Evolutionary conservation across 2,797 vertebrate genomes (phyloP).

Genomic region (Acanthurus leucopareius): DNA sequence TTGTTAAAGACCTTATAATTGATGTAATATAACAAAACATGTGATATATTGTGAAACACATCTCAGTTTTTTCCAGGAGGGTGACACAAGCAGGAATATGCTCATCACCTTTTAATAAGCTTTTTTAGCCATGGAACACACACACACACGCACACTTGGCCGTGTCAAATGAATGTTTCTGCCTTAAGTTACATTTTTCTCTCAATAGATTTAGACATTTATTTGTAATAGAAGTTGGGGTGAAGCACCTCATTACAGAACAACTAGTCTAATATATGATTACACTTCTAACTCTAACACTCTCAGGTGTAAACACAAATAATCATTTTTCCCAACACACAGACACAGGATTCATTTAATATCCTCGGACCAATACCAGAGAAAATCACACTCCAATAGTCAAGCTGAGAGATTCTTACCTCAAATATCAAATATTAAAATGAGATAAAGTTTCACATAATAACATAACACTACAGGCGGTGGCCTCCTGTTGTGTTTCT

Average conservation of each 20-base stretch:
- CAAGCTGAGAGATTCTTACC: neutral
- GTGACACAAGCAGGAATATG: too few relatives aligned
- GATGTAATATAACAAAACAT: neutral
- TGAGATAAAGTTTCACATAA: neutral
- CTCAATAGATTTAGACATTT: neutral
- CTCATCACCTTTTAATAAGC: too few relatives aligned
- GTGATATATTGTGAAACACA: too few relatives aligned
- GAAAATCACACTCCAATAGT: neutral
- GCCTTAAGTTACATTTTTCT: too few relatives aligned
- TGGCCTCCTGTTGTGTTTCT: neutral
- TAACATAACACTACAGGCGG: neutral
- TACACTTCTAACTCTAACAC: neutral
- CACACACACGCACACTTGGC: too few relatives aligned
- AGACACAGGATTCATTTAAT: neutral
- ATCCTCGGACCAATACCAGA: neutral
- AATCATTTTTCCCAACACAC: neutral
- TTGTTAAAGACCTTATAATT: neutral
- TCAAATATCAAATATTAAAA: constrained; percentile 6
- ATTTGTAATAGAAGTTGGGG: neutral
- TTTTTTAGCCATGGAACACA: too few relatives aligned
- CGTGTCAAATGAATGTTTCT: too few relatives aligned
- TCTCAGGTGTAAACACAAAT: neutral
- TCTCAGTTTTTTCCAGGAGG: too few relatives aligned
- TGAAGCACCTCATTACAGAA: constrained; percentile 9
- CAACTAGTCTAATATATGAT: neutral